Conservation (phyloP, 1,140 invertebrate genomes). For the Macrocentrus cingulum region DNA sequence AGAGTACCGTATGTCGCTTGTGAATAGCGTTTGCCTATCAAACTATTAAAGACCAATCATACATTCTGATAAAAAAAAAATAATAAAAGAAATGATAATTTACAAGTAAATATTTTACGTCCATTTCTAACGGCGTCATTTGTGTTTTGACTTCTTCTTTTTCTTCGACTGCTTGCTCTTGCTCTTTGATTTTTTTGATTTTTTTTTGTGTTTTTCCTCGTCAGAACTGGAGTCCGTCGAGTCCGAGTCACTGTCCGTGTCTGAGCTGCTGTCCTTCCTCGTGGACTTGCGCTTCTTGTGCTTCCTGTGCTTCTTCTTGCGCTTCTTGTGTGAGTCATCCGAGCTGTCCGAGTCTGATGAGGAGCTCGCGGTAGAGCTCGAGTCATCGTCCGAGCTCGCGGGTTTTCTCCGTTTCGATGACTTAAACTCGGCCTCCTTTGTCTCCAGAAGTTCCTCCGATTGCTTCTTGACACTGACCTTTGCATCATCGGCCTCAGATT, state of each 20-base stretch:
- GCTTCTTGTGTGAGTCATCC: conserved; percentile 53
- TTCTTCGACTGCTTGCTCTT: conserved; percentile 60
- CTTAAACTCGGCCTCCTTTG: conserved; percentile 43
- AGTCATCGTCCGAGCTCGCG: conserved; percentile 44
- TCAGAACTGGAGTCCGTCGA: conserved; percentile 56
- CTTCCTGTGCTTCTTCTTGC: conserved; percentile 53
- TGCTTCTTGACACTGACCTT: conserved; percentile 23
- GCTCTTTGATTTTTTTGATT: conserved; percentile 54
- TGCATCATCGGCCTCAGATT: conserved; percentile 55
- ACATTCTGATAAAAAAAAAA: not conserved
- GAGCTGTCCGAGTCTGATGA: conserved; percentile 49
- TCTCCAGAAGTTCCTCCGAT: conserved; percentile 18
- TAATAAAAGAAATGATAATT: conserved; percentile 4
- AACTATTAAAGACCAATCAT: no score
- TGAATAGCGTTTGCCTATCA: no score
- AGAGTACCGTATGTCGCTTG: no score
- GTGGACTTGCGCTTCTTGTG: conserved; percentile 50
- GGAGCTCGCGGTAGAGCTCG: conserved; percentile 39
- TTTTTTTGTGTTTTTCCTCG: conserved; percentile 58
- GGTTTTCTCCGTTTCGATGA: conserved; percentile 41
- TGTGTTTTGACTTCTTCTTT: conserved; percentile 61
- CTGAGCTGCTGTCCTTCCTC: conserved; percentile 48
- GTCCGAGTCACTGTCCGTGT: conserved; percentile 51
- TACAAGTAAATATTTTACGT: conserved; percentile 5
- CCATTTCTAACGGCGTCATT: conserved; percentile 51